A percentile compares a stretch with the other conserved stretches of the same genome.
Conservation (phyloP, 2,113 vertebrate genomes). For the Toxostoma redivivum region DNA sequence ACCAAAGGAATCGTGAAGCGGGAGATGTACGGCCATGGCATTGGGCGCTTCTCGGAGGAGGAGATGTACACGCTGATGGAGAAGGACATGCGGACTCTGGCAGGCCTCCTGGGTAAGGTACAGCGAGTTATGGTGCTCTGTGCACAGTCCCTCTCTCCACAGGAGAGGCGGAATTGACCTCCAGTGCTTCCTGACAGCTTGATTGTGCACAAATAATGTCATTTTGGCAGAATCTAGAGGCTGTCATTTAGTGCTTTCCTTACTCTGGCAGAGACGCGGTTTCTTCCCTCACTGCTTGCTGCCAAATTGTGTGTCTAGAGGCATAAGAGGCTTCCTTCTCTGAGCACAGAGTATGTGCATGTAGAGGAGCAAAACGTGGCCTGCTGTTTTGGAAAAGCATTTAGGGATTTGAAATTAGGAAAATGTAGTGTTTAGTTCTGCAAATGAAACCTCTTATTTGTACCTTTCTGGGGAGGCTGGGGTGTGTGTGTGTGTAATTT, state of each 20-base stretch:
- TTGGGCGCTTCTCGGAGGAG: conserved; percentile 92
- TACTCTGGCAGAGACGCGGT: neutral
- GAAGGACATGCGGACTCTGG: conserved; percentile 95
- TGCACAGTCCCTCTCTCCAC: neutral
- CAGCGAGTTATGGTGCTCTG: neutral
- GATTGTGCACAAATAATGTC: neutral
- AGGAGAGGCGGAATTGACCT: neutral
- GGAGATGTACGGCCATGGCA: conserved; percentile 96
- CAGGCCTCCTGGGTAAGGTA: conserved; percentile 87
- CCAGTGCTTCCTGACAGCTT: neutral
- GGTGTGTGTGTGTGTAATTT: neutral
- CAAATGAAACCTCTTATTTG: neutral
- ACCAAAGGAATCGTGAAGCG: conserved; percentile 91
- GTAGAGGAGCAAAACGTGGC: neutral
- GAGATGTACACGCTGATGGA: conserved; percentile 96
- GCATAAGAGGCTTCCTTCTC: neutral
- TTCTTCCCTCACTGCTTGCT: neutral
- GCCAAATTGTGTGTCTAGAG: neutral
- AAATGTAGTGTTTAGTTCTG: neutral
- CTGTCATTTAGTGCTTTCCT: neutral
- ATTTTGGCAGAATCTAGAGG: neutral
- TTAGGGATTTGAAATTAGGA: neutral
- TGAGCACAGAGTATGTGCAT: accelerated
- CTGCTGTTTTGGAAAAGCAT: neutral
- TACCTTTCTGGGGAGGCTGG: neutral